These are phyloP conservation scores for Gymnogyps californianus DNA, from an alignment of 2,113 vertebrate genomes.

Conservation along the genomic window DNA sequence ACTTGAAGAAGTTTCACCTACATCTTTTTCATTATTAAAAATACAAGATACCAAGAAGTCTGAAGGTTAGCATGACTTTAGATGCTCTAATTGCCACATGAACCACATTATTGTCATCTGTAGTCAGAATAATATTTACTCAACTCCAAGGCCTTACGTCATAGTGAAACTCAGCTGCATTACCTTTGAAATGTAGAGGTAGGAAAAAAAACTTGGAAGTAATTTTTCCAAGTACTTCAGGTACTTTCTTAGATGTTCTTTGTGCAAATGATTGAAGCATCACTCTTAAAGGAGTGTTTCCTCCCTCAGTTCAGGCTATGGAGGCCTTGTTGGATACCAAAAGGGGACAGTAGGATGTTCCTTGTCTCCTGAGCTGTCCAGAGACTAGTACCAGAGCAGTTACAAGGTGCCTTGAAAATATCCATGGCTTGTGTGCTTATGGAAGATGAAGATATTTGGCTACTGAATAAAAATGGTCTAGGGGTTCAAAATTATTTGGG, in stretches of 20 bases:
- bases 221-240: background rate
- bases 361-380: background rate
- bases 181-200: background rate
- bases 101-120: background rate
- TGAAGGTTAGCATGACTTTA: background rate
- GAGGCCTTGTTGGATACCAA: background rate
- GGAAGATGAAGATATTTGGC: background rate
- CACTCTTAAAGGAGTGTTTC: background rate
- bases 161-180: background rate
- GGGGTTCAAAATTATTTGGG: background rate
- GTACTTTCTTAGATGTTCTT: background rate
- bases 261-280: background rate
- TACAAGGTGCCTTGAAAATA: background rate
- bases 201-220: background rate
- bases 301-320: background rate
- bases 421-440: background rate
- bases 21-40: background rate
- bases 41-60: background rate
- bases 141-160: background rate
- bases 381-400: background rate
- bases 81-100: background rate
- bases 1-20: background rate
- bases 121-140: background rate
- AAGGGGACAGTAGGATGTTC: background rate
- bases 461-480: background rate